Percentiles rank a stretch among this genome's conserved stretches.
These are phyloP conservation scores for Rhopilema esculentum DNA, from an alignment of 30 jellyfish, hydroid and myxozoan species.

Conservation along the genomic window DNA sequence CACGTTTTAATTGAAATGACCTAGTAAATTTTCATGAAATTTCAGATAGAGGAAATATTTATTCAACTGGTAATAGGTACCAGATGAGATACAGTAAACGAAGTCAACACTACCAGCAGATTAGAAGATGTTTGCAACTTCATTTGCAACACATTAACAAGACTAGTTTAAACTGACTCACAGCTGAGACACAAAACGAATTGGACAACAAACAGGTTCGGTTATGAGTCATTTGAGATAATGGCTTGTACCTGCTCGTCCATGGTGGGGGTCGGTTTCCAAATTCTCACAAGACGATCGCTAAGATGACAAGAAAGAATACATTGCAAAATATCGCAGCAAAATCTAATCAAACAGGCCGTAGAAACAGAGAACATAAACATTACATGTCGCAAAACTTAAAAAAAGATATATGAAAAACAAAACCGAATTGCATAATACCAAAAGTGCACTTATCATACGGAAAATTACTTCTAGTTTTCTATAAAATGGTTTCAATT, in stretches of 20 bases:
- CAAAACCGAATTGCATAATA: no score
- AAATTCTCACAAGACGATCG: conserved; percentile 90
- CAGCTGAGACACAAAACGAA: no score
- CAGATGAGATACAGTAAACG: not conserved
- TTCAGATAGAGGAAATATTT: not conserved
- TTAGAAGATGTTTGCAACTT: not conserved
- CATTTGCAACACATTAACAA: not conserved
- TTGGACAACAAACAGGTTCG: no score
- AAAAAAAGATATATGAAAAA: no score
- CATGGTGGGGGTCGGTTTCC: conserved; percentile 87
- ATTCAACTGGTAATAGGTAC: not conserved
- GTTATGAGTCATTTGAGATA: not conserved
- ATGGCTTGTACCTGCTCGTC: conserved; percentile 68
- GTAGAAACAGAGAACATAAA: no score
- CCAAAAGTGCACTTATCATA: no score
- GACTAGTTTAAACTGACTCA: not conserved
- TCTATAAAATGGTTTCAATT: no score
- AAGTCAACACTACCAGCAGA: not conserved
- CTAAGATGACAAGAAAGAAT: conserved; percentile 35
- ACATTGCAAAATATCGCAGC: no score
- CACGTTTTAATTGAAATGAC: not conserved
- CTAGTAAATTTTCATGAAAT: not conserved
- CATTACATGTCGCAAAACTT: no score
- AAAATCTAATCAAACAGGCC: no score
- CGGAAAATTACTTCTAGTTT: no score